Evolutionary conservation across 1,140 invertebrate species (phyloP), one percentile per base, ranked within the genome.

Genomic region (Tetramorium parvispinum): DNA sequence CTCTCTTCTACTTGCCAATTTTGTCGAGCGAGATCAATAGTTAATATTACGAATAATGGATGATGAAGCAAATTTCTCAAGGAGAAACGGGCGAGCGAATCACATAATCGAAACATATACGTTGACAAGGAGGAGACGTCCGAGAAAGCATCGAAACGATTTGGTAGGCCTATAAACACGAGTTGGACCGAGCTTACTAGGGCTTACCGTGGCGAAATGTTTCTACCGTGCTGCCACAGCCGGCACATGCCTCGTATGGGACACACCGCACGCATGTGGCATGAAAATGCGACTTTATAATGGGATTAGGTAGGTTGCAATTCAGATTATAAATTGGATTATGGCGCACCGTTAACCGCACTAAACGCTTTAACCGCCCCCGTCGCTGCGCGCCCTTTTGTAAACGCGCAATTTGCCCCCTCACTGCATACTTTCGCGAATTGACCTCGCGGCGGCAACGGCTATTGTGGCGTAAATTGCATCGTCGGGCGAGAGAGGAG

Each of bases 301-400:
- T 90, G 87, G 91, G 91, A 94, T 93, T 93, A 93, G 71, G 85
- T 66, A 75, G 79, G 89, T 88, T 75, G 87, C 86, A 88, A 93
- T 93, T 89, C 85, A 83, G 89, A 92, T 92, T 93, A 92, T 91
- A 90, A 93, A 91, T 91, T 93, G 88, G 88, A 94, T 91, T 92
- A 91, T 85, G 61, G 70, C 51, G 55, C 75, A 51, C 63, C 85
- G 61, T 82, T 88, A 89, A 82, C 76, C 49, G 68, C 76, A 37
- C 53, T 66, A 78, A 88, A 88, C 61, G 57, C 51, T 49, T 24
- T 73, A 87, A 83, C 18, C 68, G 21, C 27, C 21, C 24, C 59
- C n/a, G 18, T 21, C 11, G 27, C 43, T 16, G 53, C 16, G 18
- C n/a, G 4, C 21, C 43, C 79, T 75, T 76, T 86, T 71, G 83